Percentiles rank a stretch among this genome's conserved stretches.
Conservation (phyloP, 2,888 invertebrate genomes). For the Augiades crinisus region DNA sequence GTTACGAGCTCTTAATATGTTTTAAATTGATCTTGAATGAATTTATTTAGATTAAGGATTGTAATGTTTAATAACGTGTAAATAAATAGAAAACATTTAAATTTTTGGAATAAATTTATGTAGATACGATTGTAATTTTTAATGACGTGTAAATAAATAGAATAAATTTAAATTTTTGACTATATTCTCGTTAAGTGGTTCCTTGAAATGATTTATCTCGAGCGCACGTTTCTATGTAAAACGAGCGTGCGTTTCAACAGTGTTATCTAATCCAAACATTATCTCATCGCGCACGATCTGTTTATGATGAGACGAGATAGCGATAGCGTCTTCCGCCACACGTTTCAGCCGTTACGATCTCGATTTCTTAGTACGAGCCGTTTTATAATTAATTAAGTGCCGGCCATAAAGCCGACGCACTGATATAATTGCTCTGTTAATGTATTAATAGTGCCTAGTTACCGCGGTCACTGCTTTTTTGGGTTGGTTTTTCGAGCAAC, state of each 20-base stretch:
- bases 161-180: neutral
- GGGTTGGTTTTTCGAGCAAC: too few relatives aligned
- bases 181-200: slow-evolving; percentile 12
- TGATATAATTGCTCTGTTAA: slow-evolving; percentile 14
- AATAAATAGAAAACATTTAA: too few relatives aligned
- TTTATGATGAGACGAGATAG: slow-evolving; percentile 55
- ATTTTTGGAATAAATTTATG: too few relatives aligned
- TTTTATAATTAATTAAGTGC: slow-evolving; percentile 22
- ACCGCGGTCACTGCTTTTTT: neutral
- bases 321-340: slow-evolving; percentile 43
- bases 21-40: too few relatives aligned
- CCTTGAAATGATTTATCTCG: slow-evolving; percentile 23
- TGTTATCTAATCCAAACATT: slow-evolving; percentile 60
- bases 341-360: slow-evolving; percentile 14
- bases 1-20: too few relatives aligned
- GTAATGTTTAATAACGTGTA: too few relatives aligned
- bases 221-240: slow-evolving; percentile 33
- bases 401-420: slow-evolving; percentile 27
- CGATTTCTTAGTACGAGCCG: slow-evolving; percentile 11
- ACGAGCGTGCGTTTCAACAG: slow-evolving; percentile 24
- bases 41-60: too few relatives aligned
- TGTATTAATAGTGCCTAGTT: slow-evolving; percentile 19
- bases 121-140: too few relatives aligned
- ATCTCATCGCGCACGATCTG: slow-evolving; percentile 55
- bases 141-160: too few relatives aligned